Evolutionary conservation across 2,113 vertebrate species (phyloP).

Genomic region (Chrysochloris asiatica): DNA sequence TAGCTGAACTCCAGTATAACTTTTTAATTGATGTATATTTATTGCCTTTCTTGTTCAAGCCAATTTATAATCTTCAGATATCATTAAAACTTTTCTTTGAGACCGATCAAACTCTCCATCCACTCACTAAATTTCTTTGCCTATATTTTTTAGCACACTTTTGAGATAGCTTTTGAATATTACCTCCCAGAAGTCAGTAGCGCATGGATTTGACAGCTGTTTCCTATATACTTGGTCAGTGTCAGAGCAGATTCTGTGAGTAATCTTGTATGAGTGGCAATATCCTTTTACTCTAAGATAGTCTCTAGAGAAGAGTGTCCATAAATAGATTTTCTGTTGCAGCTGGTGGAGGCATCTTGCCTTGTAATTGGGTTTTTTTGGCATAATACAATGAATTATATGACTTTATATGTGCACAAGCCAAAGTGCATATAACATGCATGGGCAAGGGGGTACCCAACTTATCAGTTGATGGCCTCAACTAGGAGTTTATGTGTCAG

Average conservation of each 20-base stretch:
- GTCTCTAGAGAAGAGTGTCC: not conserved
- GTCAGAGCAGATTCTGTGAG: not conserved
- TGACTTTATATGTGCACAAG: not conserved
- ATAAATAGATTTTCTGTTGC: conserved; percentile 45
- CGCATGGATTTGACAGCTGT: not conserved
- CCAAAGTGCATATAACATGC: not conserved
- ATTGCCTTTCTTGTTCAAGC: not conserved
- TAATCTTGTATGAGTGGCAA: conserved; percentile 17
- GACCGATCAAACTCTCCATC: not conserved
- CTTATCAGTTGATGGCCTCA: not conserved
- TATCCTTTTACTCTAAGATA: conserved; percentile 10
- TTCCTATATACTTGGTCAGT: conserved; percentile 10
- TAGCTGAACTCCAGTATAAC: not conserved
- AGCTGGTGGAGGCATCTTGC: conserved; percentile 34
- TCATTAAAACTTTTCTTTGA: not conserved
- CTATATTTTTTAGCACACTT: not conserved
- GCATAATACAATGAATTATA: not conserved
- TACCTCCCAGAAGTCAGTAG: not conserved
- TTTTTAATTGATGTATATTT: not conserved
- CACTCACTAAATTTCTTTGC: not conserved
- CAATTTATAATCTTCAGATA: not conserved
- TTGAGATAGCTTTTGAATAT: not conserved
- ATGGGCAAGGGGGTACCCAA: not conserved
- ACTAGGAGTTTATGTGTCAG: not conserved
- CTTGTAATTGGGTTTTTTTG: conserved; percentile 39